Conservation (phyloP, 2,113 vertebrate genomes). For the Promerops cafer region DNA sequence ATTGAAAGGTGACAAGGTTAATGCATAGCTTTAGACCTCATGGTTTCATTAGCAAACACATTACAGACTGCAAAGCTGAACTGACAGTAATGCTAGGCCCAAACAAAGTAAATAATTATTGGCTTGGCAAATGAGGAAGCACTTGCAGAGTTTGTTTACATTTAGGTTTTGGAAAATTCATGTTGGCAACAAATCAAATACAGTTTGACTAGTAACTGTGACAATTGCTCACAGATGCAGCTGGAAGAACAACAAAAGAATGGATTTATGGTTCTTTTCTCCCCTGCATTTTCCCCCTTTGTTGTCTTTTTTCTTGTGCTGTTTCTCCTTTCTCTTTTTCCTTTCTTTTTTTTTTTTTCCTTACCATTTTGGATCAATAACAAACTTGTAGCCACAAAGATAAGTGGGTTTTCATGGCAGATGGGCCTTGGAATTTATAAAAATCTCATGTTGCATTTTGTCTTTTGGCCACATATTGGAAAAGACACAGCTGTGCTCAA, state of each 20-base stretch:
- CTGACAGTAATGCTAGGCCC: constrained; percentile 78
- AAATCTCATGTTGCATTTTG: constrained; percentile 75
- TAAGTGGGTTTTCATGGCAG: constrained; percentile 71
- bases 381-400: constrained; percentile 71
- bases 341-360: not conserved
- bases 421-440: constrained; percentile 73
- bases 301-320: constrained; percentile 59
- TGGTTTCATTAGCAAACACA: constrained; percentile 81
- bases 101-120: constrained; percentile 85
- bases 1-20: constrained; percentile 81
- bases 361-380: constrained; percentile 71
- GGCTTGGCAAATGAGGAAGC: constrained; percentile 78
- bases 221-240: constrained; percentile 87
- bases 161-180: constrained; percentile 79
- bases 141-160: constrained; percentile 83
- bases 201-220: constrained; percentile 81
- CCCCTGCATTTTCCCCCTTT: constrained; percentile 69
- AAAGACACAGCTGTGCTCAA: constrained; percentile 82
- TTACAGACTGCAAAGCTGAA: constrained; percentile 78
- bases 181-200: constrained; percentile 80
- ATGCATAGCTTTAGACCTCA: constrained; percentile 80
- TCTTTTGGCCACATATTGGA: constrained; percentile 70
- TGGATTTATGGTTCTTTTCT: constrained; percentile 71
- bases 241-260: constrained; percentile 81
- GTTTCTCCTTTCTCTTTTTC: constrained; percentile 31